These are phyloP conservation scores for Zeugodacus cucurbitae DNA, from an alignment of 1,140 invertebrate species.

Conservation along the genomic window DNA sequence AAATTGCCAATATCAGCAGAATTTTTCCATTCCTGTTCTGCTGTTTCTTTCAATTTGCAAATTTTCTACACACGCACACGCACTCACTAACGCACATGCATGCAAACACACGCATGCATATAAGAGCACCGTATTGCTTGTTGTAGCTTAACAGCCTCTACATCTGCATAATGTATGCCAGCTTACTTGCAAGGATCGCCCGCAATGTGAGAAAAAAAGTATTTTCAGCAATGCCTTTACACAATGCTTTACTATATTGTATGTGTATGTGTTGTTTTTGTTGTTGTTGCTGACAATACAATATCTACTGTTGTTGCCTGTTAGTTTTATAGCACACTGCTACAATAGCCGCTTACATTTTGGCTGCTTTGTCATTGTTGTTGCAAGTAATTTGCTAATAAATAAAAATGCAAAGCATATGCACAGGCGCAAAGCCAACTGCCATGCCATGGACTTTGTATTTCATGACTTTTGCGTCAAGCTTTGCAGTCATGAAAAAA, in stretches of 20 bases:
- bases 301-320: neutral
- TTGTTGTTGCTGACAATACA: neutral
- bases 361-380: neutral
- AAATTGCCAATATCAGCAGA: slow-evolving; percentile 42
- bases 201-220: neutral
- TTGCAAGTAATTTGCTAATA: slow-evolving; percentile 39
- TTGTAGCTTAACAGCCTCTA: slow-evolving; percentile 28
- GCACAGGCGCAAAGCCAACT: slow-evolving; percentile 14
- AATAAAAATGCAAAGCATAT: slow-evolving; percentile 40
- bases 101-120: neutral
- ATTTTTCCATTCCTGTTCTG: neutral
- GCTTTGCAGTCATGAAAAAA: neutral
- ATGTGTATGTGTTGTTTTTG: neutral
- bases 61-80: neutral
- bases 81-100: too few relatives aligned
- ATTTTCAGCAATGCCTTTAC: neutral
- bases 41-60: slow-evolving; percentile 26
- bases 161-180: neutral
- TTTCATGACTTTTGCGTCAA: neutral
- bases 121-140: neutral
- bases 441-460: slow-evolving; percentile 17
- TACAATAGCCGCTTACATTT: neutral
- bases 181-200: neutral
- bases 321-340: neutral
- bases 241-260: neutral